Evolutionary conservation across 2,888 invertebrate species (phyloP), one percentile per base, ranked within the genome.

Genomic region (Tanypteryx hageni): DNA sequence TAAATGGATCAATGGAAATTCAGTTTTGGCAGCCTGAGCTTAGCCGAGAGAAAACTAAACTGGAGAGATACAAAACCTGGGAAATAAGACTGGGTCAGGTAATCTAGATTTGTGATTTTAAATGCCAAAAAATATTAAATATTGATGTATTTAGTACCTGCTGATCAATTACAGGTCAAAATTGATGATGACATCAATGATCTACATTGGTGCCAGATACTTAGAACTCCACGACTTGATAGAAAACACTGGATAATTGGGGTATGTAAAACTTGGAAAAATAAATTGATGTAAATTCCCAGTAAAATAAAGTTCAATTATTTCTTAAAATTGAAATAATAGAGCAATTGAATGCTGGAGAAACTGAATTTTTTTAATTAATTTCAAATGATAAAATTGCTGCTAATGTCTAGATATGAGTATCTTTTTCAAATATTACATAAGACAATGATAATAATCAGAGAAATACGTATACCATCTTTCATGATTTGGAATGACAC

Each of bases 181-280:
- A 44, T 89, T n/a, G 89, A 89, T 18, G 89, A 89, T 18, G 89
- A 89, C 14, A n/a, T n/a, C 83, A 83, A 18, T 57, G 57, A 44
- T 44, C 64, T 89, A 0, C 44, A 89, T 11, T 89, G 89, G 89
- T 89, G 89, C 44, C 89, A 89, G 44, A 27, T 89, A 44, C 27
- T 68, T n/a, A 64, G 89, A n/a, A 56, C 89, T 4, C 89, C 89
- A 8, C 27, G 89, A 68, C 13, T 89, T 16, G 89, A 89, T 44
- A 89, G 89, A 44, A 89, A 89, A n/a, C 89, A 89, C n/a, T 89
- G 89, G 89, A 89, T 89, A 64, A 89, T 89, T 10, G 89, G 89
- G 89, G 89, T 89, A 89, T 44, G 89, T 58, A 18, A 64, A 56
- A 84, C n/a, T 81, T 61, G 0, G 44, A 44, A 44, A 44, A 44